A percentile compares a stretch with the other conserved stretches of the same genome.
phyloP scores from a whole-genome alignment of 1,140 invertebrate genomes.

The Cheumatopsyche charites region DNA sequence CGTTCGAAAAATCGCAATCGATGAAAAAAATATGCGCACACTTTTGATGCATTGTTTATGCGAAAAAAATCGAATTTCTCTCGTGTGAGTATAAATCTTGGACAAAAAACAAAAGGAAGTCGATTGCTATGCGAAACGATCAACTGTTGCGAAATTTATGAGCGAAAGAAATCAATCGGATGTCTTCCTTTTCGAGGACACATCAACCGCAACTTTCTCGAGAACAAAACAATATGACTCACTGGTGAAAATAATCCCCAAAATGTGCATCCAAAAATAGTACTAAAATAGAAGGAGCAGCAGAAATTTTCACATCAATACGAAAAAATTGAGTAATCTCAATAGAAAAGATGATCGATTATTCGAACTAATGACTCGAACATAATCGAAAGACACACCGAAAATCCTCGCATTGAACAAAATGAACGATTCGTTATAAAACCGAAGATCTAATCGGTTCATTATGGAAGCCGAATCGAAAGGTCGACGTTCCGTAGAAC shows the following conservation, averaged over 20 bases:
- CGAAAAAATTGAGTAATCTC: not conserved
- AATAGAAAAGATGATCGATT: not conserved
- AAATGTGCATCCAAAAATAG: no score
- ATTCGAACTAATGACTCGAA: not conserved
- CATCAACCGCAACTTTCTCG: slow-evolving; percentile 8
- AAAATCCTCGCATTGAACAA: not conserved
- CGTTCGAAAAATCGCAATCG: no score
- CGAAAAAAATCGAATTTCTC: no score
- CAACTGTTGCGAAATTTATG: slow-evolving; percentile 18
- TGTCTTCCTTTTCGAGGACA: slow-evolving; percentile 9
- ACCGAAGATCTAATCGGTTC: not conserved
- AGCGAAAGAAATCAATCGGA: slow-evolving; percentile 20
- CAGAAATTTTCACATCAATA: no score
- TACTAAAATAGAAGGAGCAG: no score
- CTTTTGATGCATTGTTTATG: no score
- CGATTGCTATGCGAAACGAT: slow-evolving; percentile 4
- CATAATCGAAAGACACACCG: not conserved
- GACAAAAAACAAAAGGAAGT: no score
- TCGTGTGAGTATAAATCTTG: no score
- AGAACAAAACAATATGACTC: slow-evolving; percentile 15
- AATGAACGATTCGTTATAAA: not conserved
- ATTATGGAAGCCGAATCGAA: slow-evolving; percentile 9
- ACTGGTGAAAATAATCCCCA: slow-evolving; percentile 1
- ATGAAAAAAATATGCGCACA: no score
- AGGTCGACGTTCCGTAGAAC: not conserved